Evolutionary conservation across 2,888 invertebrate species (phyloP), one percentile per base, ranked within the genome.

Genomic region (Macrosoma leucophasiata): DNA sequence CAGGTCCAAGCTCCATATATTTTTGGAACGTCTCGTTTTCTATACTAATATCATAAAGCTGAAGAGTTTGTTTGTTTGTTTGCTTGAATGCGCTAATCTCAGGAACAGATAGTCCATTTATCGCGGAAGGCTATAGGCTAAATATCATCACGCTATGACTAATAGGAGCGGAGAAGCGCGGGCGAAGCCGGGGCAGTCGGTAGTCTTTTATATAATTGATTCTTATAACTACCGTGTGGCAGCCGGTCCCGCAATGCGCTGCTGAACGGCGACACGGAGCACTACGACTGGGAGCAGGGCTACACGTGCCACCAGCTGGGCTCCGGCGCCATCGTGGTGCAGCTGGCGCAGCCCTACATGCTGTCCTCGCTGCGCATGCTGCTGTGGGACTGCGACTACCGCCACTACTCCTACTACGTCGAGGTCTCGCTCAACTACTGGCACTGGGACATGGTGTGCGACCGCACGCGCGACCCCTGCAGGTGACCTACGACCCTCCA

Each of bases 201-300:
- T n/a, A n/a, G n/a, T n/a, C n/a, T n/a, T n/a, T n/a, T n/a, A n/a
- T n/a, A n/a, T n/a, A n/a, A n/a, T n/a, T n/a, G n/a, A n/a, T n/a
- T n/a, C n/a, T n/a, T n/a, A n/a, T n/a, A n/a, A n/a, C n/a, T n/a
- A 9, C 13, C 13, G 21, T 13, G 8, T 8, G 21, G 13, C 56
- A 91, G 91, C 59, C 92, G 98, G 7, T 92, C 93, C 26, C 88
- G 98, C 48, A 97, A 99, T 86, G 95, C 97, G 1, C 87, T 99
- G 7, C 87, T 99, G 39, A 98, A 99, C 86, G 98, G 98, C 8
- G 96, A 98, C 72, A 94, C 90, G 33, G 89, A 91, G 58, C 92
- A 94, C 78, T 99, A 98, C 76, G 97, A 98, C 85, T 98, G 98
- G 98, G 98, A 99, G 78, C 94, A 94, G 33, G 98, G 98, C 43